Evolutionary conservation across 1,140 invertebrate genomes (phyloP), one percentile per base, ranked within the genome.

Genomic region (Sycophaga agraensis): DNA sequence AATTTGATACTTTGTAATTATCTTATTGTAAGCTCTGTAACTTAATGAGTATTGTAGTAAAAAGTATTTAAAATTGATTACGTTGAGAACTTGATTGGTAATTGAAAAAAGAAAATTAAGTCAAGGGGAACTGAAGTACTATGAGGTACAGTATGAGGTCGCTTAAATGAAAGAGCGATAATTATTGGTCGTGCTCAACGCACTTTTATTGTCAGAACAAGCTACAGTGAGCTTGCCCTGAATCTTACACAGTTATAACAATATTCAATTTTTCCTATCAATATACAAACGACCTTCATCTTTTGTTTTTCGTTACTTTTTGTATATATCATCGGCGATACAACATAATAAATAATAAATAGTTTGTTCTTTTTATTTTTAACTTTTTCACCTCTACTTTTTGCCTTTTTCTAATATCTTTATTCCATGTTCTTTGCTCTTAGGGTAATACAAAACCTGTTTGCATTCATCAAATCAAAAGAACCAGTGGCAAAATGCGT

Each of bases 181-280:
- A 34, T 35, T 35, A 35, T 9, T 50, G 9, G 17, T 50, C 31
- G 11, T 22, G 48, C 31, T 50, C 31, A 21, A 14, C 17, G 31
- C 31, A 50, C 17, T 35, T 49, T 50, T 50, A 50, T 50, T 50
- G 17, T 28, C 31, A 50, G 42, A 45, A 45, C n/a, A 17, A 45
- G 31, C 31, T 16, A 49, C 48, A 31, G 17, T 11, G 26, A 9
- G 5, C n/a, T 50, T 28, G 11, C 22, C 24, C n/a, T 11, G 31
- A 50, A 11, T 8, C 9, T 21, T 37, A 50, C 28, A 35, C 28
- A 21, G 4, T 21, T 50, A 35, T 50, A 50, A 50, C 48, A 50
- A 35, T 50, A 35, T 50, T 50, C 31, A 35, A 50, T 35, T 50
- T 50, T 50, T 50, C 6, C 48, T 50, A 50, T 50, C 31, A 50